A percentile compares a stretch with the other conserved stretches of the same genome.
Evolutionary conservation across 2,113 vertebrate species (phyloP).

Genomic region (Tamias sibiricus): DNA sequence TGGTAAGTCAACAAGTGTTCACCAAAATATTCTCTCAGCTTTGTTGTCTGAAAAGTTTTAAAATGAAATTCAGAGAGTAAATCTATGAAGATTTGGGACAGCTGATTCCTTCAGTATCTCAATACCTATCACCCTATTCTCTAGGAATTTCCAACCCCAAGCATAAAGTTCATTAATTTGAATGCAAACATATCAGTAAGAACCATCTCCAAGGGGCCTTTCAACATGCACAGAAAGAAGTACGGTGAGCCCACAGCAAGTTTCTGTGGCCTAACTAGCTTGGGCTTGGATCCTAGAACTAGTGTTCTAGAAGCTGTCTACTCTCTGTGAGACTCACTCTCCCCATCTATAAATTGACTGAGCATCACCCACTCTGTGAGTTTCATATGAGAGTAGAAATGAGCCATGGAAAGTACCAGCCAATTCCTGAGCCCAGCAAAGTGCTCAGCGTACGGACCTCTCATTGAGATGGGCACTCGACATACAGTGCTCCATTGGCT

Average conservation of each 20-base stretch:
- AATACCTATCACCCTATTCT: background rate
- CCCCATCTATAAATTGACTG: background rate
- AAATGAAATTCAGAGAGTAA: background rate
- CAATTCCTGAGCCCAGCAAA: background rate
- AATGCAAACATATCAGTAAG: background rate
- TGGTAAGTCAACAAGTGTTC: background rate
- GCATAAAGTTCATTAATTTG: background rate
- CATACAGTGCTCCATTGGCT: background rate
- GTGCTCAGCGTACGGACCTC: background rate
- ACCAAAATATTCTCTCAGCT: background rate
- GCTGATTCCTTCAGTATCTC: background rate
- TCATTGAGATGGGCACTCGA: background rate
- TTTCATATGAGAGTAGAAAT: background rate
- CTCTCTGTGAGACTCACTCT: background rate
- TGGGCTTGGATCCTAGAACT: background rate
- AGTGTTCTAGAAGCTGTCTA: background rate
- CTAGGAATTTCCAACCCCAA: background rate
- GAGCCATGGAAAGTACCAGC: background rate
- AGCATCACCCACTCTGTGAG: background rate
- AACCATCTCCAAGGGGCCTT: background rate
- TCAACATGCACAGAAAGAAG: background rate
- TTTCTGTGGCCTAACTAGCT: background rate
- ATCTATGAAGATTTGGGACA: constrained; percentile 15
- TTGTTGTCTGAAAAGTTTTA: background rate
- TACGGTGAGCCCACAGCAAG: background rate